These are phyloP conservation scores for Holcopasites calliopsidis DNA, from an alignment of 1,140 invertebrate species.

Conservation along the genomic window DNA sequence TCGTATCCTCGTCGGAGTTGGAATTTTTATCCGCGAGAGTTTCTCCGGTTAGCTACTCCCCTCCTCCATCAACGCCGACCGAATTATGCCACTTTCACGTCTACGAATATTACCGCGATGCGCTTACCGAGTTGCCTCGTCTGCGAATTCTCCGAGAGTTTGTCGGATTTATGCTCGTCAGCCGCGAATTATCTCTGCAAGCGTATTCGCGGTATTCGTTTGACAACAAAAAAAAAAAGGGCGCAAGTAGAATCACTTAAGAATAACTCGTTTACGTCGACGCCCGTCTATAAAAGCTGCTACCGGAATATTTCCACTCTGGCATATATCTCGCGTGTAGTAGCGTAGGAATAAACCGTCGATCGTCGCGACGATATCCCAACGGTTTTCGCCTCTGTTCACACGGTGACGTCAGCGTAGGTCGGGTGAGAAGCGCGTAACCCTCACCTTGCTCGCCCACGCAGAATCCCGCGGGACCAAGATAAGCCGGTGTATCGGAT, in stretches of 20 bases:
- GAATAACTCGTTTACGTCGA: not conserved
- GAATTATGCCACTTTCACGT: constrained; percentile 26
- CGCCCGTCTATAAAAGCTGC: too few species aligned
- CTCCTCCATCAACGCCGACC: not conserved
- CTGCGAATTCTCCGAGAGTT: not conserved
- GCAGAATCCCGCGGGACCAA: constrained; percentile 11
- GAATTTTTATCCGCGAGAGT: not conserved
- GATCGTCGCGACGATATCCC: not conserved
- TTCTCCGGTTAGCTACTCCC: not conserved
- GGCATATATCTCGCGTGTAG: too few species aligned
- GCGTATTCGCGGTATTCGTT: not conserved
- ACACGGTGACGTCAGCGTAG: not conserved
- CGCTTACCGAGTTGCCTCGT: not conserved
- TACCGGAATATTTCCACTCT: too few species aligned
- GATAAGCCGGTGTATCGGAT: constrained; percentile 39
- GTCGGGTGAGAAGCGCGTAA: not conserved
- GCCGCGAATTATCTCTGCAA: not conserved
- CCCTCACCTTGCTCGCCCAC: constrained; percentile 29
- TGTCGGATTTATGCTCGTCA: not conserved
- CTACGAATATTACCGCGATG: not conserved
- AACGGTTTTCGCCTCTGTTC: not conserved
- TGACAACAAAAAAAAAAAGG: not conserved
- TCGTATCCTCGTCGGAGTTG: not conserved
- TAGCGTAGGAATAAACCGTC: not conserved
- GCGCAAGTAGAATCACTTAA: not conserved